Conservation (phyloP, 2,888 invertebrate genomes). For the Dolichomitus sp. region DNA sequence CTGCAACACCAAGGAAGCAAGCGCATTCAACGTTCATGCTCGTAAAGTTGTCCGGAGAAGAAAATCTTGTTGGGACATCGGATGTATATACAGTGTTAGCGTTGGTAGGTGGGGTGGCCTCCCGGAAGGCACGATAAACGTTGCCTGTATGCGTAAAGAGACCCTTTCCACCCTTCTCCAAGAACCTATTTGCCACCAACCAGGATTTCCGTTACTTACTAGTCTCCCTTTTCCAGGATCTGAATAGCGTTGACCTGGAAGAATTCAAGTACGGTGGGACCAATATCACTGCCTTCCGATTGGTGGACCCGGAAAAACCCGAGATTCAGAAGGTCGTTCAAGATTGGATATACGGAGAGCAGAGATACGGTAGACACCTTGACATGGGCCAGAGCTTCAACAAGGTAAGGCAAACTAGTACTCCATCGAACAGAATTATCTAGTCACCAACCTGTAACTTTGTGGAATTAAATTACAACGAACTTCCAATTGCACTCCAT, state of each 20-base stretch:
- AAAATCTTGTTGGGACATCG: constrained; percentile 36
- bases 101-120: neutral
- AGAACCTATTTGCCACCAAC: constrained; percentile 13
- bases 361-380: constrained; percentile 89
- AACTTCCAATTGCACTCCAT: neutral
- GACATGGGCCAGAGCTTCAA: constrained; percentile 88
- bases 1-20: neutral
- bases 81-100: constrained; percentile 7
- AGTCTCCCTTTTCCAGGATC: constrained; percentile 89
- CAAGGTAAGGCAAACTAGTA: constrained; percentile 80
- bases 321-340: constrained; percentile 92
- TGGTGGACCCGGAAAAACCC: constrained; percentile 94
- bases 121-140: constrained; percentile 26
- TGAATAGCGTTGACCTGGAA: constrained; percentile 96
- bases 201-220: constrained; percentile 17
- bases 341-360: constrained; percentile 93
- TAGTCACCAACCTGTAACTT: neutral
- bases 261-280: constrained; percentile 98
- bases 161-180: neutral
- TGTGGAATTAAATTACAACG: neutral
- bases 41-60: constrained; percentile 31
- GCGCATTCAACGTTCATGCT: constrained; percentile 5
- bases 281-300: constrained; percentile 96
- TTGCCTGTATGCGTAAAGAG: constrained; percentile 14
- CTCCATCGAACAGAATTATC: neutral